Conservation (phyloP, 1,140 invertebrate species). For the Antheraea mylitta region DNA sequence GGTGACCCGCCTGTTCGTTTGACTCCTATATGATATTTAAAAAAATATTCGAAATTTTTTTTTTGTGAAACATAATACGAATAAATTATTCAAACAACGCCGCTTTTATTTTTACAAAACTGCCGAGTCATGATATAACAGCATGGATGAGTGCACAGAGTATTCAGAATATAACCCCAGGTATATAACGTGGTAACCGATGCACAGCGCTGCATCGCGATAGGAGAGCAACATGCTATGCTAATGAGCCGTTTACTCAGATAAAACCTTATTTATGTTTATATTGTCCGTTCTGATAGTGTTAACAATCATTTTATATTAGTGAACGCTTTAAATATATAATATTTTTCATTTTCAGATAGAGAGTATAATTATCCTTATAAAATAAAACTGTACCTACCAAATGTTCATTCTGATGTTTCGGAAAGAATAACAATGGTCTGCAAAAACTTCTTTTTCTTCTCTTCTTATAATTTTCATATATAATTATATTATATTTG, state of each 20-base stretch:
- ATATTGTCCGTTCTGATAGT: conserved; percentile 19
- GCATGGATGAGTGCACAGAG: conserved; percentile 3
- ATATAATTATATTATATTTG: too few species aligned
- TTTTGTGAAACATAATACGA: too few species aligned
- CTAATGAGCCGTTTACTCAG: conserved; percentile 55
- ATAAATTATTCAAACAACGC: too few species aligned
- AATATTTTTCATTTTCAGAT: not conserved
- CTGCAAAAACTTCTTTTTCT: too few species aligned
- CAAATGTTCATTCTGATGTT: too few species aligned
- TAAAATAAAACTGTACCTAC: too few species aligned
- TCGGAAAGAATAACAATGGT: too few species aligned
- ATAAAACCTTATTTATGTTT: conserved; percentile 57
- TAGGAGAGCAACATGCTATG: conserved; percentile 46
- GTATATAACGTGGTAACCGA: conserved; percentile 23
- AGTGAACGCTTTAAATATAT: not conserved
- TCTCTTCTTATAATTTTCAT: too few species aligned
- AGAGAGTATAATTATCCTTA: not conserved
- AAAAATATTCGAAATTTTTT: too few species aligned
- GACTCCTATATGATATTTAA: too few species aligned
- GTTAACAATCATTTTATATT: conserved; percentile 11
- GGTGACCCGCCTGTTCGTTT: too few species aligned
- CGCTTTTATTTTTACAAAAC: too few species aligned
- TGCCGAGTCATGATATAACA: not conserved
- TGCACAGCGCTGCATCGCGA: conserved; percentile 37
- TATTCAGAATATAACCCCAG: conserved; percentile 10